Conservation (phyloP, 2,113 vertebrate species). For the Gorsachius goisagi region DNA sequence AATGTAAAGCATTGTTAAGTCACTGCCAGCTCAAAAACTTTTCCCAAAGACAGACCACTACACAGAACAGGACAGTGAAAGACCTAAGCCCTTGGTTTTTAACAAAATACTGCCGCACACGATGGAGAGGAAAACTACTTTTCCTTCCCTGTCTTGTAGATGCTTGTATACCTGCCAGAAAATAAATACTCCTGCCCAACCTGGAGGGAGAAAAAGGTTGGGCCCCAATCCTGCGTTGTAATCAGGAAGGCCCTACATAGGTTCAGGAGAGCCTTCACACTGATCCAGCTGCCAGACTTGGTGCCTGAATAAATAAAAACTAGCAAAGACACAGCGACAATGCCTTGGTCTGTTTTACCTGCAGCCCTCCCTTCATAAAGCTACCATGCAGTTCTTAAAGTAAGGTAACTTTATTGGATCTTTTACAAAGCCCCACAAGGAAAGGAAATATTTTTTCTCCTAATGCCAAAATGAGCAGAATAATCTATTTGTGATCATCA, state of each 20-base stretch:
- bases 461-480: not conserved
- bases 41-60: not conserved
- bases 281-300: not conserved
- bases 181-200: not conserved
- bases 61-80: not conserved
- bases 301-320: not conserved
- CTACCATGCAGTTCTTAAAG: not conserved
- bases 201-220: not conserved
- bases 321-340: not conserved
- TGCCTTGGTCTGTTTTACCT: not conserved
- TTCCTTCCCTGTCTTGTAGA: not conserved
- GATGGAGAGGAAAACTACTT: not conserved
- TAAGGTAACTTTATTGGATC: not conserved
- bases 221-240: not conserved
- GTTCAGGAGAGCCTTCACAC: not conserved
- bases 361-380: not conserved
- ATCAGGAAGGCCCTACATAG: not conserved
- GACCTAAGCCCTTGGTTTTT: not conserved
- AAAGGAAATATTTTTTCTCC: not conserved
- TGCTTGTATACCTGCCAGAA: not conserved
- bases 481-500: not conserved
- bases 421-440: not conserved
- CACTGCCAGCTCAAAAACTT: not conserved
- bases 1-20: not conserved
- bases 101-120: not conserved